Evolutionary conservation across 2,888 invertebrate genomes (phyloP).

Genomic region (Cybosia mesomella): DNA sequence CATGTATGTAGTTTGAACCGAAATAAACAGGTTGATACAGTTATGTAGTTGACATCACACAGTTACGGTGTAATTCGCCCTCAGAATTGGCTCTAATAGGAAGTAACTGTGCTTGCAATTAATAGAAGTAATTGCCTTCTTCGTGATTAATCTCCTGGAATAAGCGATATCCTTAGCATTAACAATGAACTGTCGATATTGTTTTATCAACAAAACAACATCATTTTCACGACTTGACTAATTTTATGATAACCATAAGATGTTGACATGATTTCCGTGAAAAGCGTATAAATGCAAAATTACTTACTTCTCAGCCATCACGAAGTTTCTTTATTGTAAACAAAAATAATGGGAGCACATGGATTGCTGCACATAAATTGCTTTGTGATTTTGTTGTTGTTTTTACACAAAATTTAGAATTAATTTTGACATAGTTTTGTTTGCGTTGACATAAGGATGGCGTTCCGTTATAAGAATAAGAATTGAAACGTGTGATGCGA

Average conservation of each 20-base stretch:
- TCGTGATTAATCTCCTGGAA: constrained; percentile 11
- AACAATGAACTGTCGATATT: constrained; percentile 13
- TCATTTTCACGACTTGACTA: constrained; percentile 50
- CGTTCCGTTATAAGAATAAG: constrained; percentile 46
- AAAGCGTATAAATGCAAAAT: constrained; percentile 42
- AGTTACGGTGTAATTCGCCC: constrained; percentile 33
- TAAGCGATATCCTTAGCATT: constrained; percentile 16
- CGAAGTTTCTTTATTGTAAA: constrained; percentile 59
- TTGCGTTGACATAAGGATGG: constrained; percentile 81
- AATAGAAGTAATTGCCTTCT: constrained; percentile 37
- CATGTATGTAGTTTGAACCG: constrained; percentile 34
- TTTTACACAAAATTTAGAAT: constrained; percentile 83
- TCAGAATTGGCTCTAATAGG: constrained; percentile 31
- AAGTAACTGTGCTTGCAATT: constrained; percentile 28
- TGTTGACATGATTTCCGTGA: constrained; percentile 60
- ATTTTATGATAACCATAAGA: constrained; percentile 63
- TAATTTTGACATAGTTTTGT: constrained; percentile 84
- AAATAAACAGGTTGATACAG: constrained; percentile 41
- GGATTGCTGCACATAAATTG: constrained; percentile 72
- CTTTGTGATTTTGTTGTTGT: constrained; percentile 70
- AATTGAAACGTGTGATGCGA: constrained; percentile 23
- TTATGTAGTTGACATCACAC: constrained; percentile 42
- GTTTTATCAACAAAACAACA: constrained; percentile 44
- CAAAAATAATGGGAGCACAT: constrained; percentile 71
- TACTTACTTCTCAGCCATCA: constrained; percentile 84